A percentile compares a stretch with the other conserved stretches of the same genome.
These are phyloP conservation scores for Pangasius larnaudii DNA, from an alignment of 2,797 vertebrate genomes.

Conservation along the genomic window DNA sequence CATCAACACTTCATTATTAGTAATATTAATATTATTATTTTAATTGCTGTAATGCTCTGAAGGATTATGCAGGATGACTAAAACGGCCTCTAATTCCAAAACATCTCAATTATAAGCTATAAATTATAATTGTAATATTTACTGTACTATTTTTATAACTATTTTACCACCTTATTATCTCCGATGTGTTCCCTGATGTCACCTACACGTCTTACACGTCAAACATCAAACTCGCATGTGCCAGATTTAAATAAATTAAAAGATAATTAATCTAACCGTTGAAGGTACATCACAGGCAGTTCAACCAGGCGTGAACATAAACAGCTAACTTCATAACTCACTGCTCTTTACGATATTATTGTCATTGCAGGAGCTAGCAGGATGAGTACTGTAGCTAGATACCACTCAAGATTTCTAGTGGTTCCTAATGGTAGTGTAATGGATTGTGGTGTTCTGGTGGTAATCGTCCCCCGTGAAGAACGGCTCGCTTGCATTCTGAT, in stretches of 20 bases:
- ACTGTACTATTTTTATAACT: not conserved
- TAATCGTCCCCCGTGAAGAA: no score
- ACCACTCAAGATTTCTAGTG: no score
- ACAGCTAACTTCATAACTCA: not conserved
- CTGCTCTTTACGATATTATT: not conserved
- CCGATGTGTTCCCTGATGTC: not conserved
- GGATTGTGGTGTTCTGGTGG: not conserved
- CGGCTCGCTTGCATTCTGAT: not conserved
- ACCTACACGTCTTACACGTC: not conserved
- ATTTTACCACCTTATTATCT: not conserved
- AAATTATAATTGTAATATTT: not conserved
- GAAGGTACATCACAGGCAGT: not conserved
- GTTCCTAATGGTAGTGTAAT: no score
- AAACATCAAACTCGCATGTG: not conserved
- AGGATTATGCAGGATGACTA: not conserved
- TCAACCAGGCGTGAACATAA: not conserved
- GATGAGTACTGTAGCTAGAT: no score
- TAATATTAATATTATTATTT: not conserved
- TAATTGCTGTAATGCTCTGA: not conserved
- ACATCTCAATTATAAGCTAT: not conserved
- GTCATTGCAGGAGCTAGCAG: no score
- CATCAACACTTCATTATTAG: not conserved
- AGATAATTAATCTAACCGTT: not conserved
- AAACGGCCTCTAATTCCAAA: not conserved
- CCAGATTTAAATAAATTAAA: no score